A percentile compares a stretch with the other conserved stretches of the same genome.
phyloP scores from a whole-genome alignment of 2,113 vertebrate species.

The Pollachius pollachius region DNA sequence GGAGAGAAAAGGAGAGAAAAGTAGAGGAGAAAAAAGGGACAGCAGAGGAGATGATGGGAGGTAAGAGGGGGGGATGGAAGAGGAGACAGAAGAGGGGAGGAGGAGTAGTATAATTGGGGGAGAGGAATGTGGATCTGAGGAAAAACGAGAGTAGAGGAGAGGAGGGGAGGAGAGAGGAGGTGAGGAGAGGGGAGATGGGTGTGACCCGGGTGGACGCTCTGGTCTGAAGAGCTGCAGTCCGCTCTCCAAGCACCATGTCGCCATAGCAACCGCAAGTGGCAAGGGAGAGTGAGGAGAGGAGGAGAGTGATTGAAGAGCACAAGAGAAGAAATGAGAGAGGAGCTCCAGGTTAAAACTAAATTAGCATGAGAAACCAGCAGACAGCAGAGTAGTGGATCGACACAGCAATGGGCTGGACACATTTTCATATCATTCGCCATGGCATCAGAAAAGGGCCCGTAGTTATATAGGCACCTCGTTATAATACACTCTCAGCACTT shows the following conservation, averaged over 20 bases:
- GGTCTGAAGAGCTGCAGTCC: constrained; percentile 51
- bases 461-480: too few species aligned
- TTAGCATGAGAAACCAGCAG: constrained; percentile 14
- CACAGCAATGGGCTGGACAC: too few species aligned
- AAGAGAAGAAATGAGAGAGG: constrained; percentile 31
- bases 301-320: constrained; percentile 35
- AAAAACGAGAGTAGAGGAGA: constrained; percentile 23
- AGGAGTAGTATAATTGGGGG: constrained; percentile 18
- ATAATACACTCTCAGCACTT: too few species aligned
- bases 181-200: constrained; percentile 19
- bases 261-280: constrained; percentile 60
- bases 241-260: constrained; percentile 63
- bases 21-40: constrained; percentile 33
- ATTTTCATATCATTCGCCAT: too few species aligned
- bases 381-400: neutral
- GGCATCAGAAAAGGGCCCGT: too few species aligned
- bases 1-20: constrained; percentile 22
- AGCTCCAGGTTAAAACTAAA: constrained; percentile 40
- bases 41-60: constrained; percentile 4
- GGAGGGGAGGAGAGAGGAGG: constrained; percentile 15
- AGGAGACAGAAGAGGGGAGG: neutral
- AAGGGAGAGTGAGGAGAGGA: constrained; percentile 13
- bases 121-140: constrained; percentile 25
- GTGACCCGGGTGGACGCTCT: constrained; percentile 29
- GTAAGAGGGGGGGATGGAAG: neutral